phyloP scores from a whole-genome alignment of 2,113 vertebrate genomes.

The Cheirogaleus medius region DNA sequence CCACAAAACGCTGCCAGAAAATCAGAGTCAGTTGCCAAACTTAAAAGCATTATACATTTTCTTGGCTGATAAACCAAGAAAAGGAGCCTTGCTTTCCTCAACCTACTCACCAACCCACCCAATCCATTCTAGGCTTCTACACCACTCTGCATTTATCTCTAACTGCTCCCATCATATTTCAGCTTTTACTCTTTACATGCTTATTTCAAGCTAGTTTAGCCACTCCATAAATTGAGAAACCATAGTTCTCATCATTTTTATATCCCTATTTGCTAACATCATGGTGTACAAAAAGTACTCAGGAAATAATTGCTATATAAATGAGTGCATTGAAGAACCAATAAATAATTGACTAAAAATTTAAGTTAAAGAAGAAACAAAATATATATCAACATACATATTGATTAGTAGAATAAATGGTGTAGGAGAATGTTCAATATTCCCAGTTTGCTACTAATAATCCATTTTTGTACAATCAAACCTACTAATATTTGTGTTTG shows the following conservation, averaged over 20 bases:
- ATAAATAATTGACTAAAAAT: not conserved
- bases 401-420: not conserved
- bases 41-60: not conserved
- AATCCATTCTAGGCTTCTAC: not conserved
- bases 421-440: not conserved
- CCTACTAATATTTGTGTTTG: not conserved
- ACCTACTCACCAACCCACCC: not conserved
- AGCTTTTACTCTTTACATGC: not conserved
- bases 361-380: not conserved
- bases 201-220: not conserved
- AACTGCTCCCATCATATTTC: not conserved
- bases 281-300: not conserved
- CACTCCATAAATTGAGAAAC: not conserved
- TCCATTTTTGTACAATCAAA: not conserved
- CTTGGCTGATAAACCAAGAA: not conserved
- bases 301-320: conserved; percentile 27
- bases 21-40: not conserved
- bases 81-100: not conserved
- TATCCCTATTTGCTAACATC: not conserved
- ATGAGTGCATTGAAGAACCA: not conserved
- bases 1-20: not conserved
- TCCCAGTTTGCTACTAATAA: not conserved
- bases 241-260: not conserved
- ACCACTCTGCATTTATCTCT: not conserved
- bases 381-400: not conserved